Evolutionary conservation across 2,797 vertebrate genomes (phyloP), one percentile per base, ranked within the genome.

Genomic region (Aldrovandia affinis): DNA sequence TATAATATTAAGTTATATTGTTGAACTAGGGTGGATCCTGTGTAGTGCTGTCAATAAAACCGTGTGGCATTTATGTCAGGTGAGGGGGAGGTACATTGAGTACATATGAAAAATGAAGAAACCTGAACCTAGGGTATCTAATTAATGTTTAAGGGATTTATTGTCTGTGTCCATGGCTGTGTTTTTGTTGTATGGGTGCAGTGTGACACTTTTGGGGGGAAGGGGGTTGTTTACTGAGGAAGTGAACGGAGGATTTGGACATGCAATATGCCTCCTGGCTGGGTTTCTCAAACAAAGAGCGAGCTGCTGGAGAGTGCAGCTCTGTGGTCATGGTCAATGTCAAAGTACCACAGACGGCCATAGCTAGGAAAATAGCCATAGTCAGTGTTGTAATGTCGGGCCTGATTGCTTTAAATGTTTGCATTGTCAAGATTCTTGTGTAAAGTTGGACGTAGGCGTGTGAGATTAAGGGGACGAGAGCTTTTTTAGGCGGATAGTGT

Each of bases 291-390:
- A 36, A 33, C 50, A n/a, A 30, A 14, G 78, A 42, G 18, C 18
- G 42, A 57, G 54, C 33, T 57, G 78, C 12, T 36, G 47, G n/a
- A n/a, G n/a, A n/a, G 78, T 20, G 28, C 10, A 25, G 79, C 54
- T 22, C 80, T 59, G 18, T 44, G 54, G 25, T 81, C 10, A 44
- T 1, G 22, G 8, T 81, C 54, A 57, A 73, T n/a, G 36, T 42
- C 18, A 80, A 39, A 39, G 14, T 25, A 42, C 54, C 36, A 39
- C 36, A 42, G 80, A 81, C 22, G 28, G 57, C 33, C 25, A 59
- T 61, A 44, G 55, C 22, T 59, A 44, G 80, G 80, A 81, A 25
- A 61, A 81, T 61, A 81, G 80, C 80, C 80, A 81, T 80, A 80
- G 78, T 57, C 30, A 18, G 42, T 77, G 42, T 42, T 47, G 20